phyloP scores from a whole-genome alignment of 2,888 invertebrate genomes.

The Folsomia manolachei region DNA sequence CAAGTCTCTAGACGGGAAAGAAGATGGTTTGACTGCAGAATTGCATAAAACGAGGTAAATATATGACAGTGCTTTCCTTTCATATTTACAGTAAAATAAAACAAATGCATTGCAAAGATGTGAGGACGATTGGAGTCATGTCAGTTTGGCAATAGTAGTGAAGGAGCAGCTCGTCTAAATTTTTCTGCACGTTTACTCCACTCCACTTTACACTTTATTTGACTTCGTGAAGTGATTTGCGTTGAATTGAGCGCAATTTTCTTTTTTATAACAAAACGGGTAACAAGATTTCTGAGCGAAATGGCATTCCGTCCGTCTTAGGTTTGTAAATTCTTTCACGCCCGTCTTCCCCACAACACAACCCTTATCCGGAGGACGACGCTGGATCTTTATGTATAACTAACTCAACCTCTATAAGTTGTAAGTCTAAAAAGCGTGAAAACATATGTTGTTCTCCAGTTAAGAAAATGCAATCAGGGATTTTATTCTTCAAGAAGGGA shows the following conservation, averaged over 20 bases:
- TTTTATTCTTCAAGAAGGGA: neutral
- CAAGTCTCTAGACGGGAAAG: too few relatives aligned
- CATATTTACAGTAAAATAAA: too few relatives aligned
- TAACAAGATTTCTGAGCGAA: slow-evolving; percentile 6
- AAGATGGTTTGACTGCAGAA: too few relatives aligned
- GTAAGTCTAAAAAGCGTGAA: neutral
- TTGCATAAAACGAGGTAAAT: too few relatives aligned
- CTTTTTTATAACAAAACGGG: neutral
- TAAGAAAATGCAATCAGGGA: slow-evolving; percentile 3
- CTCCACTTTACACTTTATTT: neutral
- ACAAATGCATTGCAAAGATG: too few relatives aligned
- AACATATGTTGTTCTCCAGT: neutral
- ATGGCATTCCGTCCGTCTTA: neutral
- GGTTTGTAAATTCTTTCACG: too few relatives aligned
- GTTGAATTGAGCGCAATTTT: neutral
- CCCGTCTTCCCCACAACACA: too few relatives aligned
- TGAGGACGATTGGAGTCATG: neutral
- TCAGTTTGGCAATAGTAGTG: neutral
- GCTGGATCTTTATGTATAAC: neutral
- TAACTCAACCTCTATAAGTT: too few relatives aligned
- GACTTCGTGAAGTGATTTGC: neutral
- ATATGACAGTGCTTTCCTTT: too few relatives aligned
- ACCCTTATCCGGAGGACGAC: too few relatives aligned
- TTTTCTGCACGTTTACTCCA: neutral
- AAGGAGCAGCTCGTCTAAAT: neutral